Percentiles rank a stretch among this genome's conserved stretches.
These are phyloP conservation scores for Pavo muticus DNA, from an alignment of 2,113 vertebrate genomes.

Conservation along the genomic window DNA sequence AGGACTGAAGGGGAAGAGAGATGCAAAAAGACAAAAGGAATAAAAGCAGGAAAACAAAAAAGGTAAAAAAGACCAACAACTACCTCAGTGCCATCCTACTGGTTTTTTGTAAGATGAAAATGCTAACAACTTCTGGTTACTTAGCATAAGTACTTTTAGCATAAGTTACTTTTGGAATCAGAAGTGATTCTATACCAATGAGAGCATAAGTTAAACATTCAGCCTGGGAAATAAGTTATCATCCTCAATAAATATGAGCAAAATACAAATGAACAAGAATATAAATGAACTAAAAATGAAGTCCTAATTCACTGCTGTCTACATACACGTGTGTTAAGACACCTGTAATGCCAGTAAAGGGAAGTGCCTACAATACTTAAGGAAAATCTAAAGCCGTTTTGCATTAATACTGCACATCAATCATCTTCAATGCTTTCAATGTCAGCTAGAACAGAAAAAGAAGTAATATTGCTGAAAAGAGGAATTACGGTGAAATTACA, in stretches of 20 bases:
- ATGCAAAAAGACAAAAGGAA: background rate
- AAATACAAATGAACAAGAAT: background rate
- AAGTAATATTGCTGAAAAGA: background rate
- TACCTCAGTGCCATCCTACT: background rate
- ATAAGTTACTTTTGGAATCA: background rate
- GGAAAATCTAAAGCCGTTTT: background rate
- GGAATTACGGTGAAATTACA: background rate
- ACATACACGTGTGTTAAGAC: background rate
- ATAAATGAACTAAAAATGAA: background rate
- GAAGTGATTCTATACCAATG: background rate
- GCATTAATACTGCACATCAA: background rate
- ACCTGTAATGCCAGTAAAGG: background rate
- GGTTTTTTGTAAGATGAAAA: background rate
- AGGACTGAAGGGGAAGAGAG: background rate
- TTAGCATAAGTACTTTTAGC: background rate
- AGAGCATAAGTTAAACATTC: background rate
- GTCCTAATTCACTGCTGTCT: background rate
- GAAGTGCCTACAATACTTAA: background rate
- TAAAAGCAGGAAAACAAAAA: background rate
- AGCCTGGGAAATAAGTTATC: constrained; percentile 3
- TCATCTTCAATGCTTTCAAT: background rate
- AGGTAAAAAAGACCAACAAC: background rate
- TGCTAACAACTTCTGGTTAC: background rate
- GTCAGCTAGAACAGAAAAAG: background rate
- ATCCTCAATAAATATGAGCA: background rate